phyloP scores from a whole-genome alignment of 2,113 vertebrate genomes.

The Crotalus viridis region DNA sequence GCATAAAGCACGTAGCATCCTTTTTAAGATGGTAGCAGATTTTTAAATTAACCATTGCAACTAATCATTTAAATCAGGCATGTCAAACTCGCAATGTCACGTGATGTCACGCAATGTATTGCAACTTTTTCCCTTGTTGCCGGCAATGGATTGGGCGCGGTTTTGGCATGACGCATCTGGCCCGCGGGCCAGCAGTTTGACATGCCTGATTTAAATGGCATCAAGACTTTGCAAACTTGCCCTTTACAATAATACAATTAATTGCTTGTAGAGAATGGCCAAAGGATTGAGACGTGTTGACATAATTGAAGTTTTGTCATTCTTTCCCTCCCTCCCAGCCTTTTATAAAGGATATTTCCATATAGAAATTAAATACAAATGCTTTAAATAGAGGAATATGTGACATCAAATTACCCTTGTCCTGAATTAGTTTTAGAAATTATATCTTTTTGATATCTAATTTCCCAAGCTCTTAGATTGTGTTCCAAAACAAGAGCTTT shows the following conservation, averaged over 20 bases:
- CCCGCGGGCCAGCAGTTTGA: no score
- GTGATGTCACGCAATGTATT: no score
- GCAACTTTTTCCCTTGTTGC: no score
- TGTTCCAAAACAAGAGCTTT: background rate
- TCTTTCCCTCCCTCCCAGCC: background rate
- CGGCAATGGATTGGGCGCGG: no score
- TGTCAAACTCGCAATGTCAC: no score
- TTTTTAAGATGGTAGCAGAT: background rate
- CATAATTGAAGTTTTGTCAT: background rate
- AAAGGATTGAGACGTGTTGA: background rate
- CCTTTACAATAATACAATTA: background rate
- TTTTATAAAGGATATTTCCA: background rate
- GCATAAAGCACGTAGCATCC: no score
- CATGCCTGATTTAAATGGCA: background rate
- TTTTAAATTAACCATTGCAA: background rate
- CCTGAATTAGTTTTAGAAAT: background rate
- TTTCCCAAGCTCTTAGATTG: background rate
- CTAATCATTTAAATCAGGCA: background rate
- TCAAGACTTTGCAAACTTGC: background rate
- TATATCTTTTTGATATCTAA: background rate
- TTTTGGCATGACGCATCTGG: no score
- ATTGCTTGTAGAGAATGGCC: background rate
- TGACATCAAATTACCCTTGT: background rate
- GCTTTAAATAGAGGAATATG: background rate
- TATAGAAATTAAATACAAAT: background rate